Conservation (phyloP, 2,888 invertebrate species). For the Macrostomum cliftonense region DNA sequence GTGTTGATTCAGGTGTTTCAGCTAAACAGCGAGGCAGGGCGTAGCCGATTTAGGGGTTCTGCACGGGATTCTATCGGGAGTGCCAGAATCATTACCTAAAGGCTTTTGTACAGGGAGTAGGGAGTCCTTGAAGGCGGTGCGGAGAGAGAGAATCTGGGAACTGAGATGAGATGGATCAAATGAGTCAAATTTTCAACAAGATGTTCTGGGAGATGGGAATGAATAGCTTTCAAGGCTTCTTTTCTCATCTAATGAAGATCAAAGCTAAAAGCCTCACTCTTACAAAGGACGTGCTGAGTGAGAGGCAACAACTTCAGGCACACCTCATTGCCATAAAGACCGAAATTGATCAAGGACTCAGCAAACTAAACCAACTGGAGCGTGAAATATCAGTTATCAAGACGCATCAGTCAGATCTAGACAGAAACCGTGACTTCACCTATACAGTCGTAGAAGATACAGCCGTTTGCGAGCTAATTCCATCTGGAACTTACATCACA, state of each 20-base stretch:
- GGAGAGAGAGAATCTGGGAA: too few species aligned
- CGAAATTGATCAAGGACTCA: constrained; percentile 11
- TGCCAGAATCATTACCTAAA: too few species aligned
- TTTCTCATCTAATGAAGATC: constrained; percentile 9
- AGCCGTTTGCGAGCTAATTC: constrained; percentile 8
- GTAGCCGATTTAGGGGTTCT: too few species aligned
- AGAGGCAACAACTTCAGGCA: constrained; percentile 12
- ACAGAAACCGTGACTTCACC: constrained; percentile 15
- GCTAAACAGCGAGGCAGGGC: too few species aligned
- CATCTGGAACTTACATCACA: constrained; percentile 14
- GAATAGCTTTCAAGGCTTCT: constrained; percentile 13
- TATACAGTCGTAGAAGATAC: constrained; percentile 14
- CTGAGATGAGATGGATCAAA: too few species aligned
- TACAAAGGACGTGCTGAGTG: constrained; percentile 15
- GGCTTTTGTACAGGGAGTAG: too few species aligned
- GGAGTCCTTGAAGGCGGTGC: too few species aligned
- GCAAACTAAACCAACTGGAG: constrained; percentile 8
- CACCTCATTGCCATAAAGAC: constrained; percentile 12
- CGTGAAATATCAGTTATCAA: constrained; percentile 12
- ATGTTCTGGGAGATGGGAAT: constrained; percentile 14
- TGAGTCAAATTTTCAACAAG: neutral
- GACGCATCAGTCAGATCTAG: constrained; percentile 9
- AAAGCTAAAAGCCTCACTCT: constrained; percentile 12
- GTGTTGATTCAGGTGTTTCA: too few species aligned
- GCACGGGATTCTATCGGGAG: too few species aligned